phyloP scores from a whole-genome alignment of 2,797 vertebrate species.

The Cynodonichthys magdalenae region DNA sequence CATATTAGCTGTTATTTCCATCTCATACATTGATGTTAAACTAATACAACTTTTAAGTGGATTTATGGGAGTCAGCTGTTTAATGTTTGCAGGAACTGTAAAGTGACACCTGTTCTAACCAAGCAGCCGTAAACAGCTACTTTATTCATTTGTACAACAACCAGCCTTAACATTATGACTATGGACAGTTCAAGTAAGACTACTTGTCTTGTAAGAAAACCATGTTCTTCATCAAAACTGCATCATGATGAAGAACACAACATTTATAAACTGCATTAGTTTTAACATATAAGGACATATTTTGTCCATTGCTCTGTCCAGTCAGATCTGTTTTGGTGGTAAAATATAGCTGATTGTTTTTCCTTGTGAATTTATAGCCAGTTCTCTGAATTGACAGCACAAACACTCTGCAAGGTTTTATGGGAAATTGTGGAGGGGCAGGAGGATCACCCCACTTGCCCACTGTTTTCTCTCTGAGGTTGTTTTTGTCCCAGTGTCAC shows the following conservation, averaged over 20 bases:
- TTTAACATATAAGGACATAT: too few species aligned
- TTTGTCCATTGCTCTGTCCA: not conserved
- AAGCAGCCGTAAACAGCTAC: constrained; percentile 43
- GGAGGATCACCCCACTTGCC: constrained; percentile 50
- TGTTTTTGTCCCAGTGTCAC: constrained; percentile 71
- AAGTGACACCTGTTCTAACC: constrained; percentile 8
- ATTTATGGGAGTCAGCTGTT: not conserved
- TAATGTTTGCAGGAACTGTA: constrained; percentile 21
- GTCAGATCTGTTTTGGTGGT: not conserved
- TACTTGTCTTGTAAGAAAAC: not conserved
- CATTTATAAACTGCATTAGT: too few species aligned
- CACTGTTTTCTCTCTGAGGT: constrained; percentile 62
- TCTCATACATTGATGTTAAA: too few species aligned
- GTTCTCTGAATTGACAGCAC: constrained; percentile 42
- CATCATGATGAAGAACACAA: not conserved
- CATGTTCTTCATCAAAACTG: not conserved
- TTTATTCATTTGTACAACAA: constrained; percentile 8
- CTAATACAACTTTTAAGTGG: not conserved
- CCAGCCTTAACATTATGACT: not conserved
- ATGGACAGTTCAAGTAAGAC: not conserved
- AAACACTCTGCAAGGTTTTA: not conserved
- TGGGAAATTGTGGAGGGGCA: constrained; percentile 15
- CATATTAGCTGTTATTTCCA: too few species aligned
- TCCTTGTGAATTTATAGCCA: constrained; percentile 6
- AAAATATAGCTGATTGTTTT: not conserved